phyloP scores from a whole-genome alignment of 2,888 invertebrate species.

The Xestia c-nigrum region DNA sequence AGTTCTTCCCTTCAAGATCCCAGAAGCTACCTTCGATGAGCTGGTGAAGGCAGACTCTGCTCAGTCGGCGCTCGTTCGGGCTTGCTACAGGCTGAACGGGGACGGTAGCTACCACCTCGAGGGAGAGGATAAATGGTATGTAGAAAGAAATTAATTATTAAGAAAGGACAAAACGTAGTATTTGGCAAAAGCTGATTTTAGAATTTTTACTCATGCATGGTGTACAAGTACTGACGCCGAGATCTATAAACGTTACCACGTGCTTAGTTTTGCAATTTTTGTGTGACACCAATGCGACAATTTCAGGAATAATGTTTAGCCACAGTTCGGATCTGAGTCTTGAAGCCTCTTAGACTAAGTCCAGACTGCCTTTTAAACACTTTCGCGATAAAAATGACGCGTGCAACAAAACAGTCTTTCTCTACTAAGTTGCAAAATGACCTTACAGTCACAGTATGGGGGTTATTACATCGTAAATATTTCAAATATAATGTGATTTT shows the following conservation, averaged over 20 bases:
- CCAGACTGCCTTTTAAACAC: neutral
- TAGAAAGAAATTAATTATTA: neutral
- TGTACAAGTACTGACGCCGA: neutral
- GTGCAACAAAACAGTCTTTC: neutral
- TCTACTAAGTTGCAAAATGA: neutral
- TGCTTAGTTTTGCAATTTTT: neutral
- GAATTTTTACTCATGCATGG: neutral
- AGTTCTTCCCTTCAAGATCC: constrained; percentile 83
- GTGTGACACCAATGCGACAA: neutral
- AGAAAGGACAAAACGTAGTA: too few relatives aligned
- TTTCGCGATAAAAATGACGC: neutral
- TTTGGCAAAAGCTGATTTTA: fast-evolving
- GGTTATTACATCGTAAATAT: neutral
- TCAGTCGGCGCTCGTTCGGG: constrained; percentile 80
- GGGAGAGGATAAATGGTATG: constrained; percentile 86
- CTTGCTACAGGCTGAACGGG: constrained; percentile 80
- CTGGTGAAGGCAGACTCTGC: constrained; percentile 80
- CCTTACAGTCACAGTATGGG: neutral
- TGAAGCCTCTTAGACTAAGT: neutral
- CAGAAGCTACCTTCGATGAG: constrained; percentile 77
- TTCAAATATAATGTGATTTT: too few relatives aligned
- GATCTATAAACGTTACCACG: neutral
- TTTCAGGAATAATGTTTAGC: neutral
- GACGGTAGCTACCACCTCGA: constrained; percentile 83
- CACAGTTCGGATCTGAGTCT: neutral